Conservation (phyloP, 2,797 vertebrate genomes). For the Poeciliopsis turneri region DNA sequence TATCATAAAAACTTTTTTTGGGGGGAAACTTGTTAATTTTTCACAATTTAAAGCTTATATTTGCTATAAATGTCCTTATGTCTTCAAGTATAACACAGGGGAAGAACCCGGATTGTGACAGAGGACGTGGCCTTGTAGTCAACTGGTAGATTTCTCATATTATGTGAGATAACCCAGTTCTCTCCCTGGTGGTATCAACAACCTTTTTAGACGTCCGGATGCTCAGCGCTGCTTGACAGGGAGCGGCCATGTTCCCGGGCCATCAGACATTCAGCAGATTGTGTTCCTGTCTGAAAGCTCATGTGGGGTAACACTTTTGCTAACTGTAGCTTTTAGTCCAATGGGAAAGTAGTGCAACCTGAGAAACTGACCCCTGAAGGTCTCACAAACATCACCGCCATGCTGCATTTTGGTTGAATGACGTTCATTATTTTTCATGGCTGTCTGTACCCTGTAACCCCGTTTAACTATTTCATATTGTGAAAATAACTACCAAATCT, state of each 20-base stretch:
- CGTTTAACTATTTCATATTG: not conserved
- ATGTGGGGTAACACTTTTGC: constrained; percentile 11
- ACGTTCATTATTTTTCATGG: not conserved
- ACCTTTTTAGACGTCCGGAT: not conserved
- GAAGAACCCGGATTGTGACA: too few relatives aligned
- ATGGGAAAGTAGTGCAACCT: not conserved
- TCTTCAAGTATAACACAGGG: too few relatives aligned
- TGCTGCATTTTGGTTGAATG: not conserved
- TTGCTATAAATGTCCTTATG: too few relatives aligned
- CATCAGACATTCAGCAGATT: constrained; percentile 31
- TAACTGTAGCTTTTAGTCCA: not conserved
- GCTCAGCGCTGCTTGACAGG: not conserved
- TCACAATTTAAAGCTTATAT: not conserved
- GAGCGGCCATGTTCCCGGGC: not conserved
- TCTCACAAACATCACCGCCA: not conserved
- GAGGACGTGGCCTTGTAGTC: too few relatives aligned
- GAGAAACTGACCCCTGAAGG: not conserved
- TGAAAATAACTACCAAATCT: not conserved
- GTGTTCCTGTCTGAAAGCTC: constrained; percentile 2
- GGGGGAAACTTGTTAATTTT: not conserved
- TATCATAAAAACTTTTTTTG: not conserved
- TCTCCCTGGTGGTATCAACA: too few relatives aligned
- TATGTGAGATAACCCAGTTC: too few relatives aligned
- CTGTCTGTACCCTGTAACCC: not conserved
- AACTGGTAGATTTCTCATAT: too few relatives aligned